A percentile compares a stretch with the other conserved stretches of the same genome.
Conservation (phyloP, 2,113 vertebrate genomes). For the Fukomys damarensis region DNA sequence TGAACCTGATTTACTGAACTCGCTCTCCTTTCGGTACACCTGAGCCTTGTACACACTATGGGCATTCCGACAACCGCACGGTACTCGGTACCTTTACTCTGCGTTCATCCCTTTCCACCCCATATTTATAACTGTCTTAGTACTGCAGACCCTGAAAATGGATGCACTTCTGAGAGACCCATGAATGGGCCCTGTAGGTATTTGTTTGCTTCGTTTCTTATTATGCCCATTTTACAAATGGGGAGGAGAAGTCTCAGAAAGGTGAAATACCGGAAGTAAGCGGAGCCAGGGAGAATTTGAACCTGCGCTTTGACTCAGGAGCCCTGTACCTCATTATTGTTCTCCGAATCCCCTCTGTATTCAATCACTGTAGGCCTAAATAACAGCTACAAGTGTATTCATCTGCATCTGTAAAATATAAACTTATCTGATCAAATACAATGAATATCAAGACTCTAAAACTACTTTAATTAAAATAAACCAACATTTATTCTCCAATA, state of each 20-base stretch:
- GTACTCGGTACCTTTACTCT: rapidly evolving
- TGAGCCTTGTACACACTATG: rapidly evolving
- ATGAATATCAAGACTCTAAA: not conserved
- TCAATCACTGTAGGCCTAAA: too few species aligned
- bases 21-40: too few species aligned
- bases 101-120: rapidly evolving
- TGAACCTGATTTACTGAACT: not conserved
- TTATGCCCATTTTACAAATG: not conserved
- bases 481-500: not conserved
- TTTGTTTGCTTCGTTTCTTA: not conserved
- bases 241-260: not conserved
- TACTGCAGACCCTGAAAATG: not conserved
- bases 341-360: not conserved
- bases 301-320: not conserved
- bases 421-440: not conserved
- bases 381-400: not conserved
- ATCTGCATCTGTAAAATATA: not conserved
- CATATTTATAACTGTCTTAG: not conserved
- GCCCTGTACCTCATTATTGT: rapidly evolving
- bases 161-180: not conserved
- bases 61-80: rapidly evolving
- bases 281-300: not conserved
- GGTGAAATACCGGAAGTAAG: not conserved
- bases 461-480: not conserved
- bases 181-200: not conserved